Percentiles rank a stretch among this genome's conserved stretches.
phyloP scores from a whole-genome alignment of 92 coral and sea anemone species.

The Umimayanthus chanpuru region DNA sequence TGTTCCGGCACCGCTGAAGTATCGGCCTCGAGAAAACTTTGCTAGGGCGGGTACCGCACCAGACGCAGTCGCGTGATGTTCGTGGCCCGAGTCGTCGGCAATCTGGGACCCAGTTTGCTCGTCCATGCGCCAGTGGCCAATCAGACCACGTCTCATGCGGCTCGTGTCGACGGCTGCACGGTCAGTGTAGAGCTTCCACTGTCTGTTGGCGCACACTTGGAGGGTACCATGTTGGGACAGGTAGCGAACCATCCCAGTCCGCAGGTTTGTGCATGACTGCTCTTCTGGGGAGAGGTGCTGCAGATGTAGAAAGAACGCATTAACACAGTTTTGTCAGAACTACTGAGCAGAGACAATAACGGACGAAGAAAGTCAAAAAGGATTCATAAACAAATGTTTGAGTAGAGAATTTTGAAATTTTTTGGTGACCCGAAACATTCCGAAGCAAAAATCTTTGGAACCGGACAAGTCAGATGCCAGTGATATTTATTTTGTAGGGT shows the following conservation, averaged over 20 bases:
- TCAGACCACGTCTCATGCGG: slow-evolving; percentile 40
- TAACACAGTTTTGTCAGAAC: too few species aligned
- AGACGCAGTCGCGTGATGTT: not conserved
- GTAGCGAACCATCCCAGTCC: slow-evolving; percentile 59
- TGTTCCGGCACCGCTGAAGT: slow-evolving; percentile 50
- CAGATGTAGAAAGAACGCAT: not conserved
- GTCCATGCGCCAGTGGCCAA: slow-evolving; percentile 82
- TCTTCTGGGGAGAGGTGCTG: slow-evolving; percentile 22
- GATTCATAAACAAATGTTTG: too few species aligned
- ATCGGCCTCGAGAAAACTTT: slow-evolving; percentile 57
- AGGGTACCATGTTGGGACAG: slow-evolving; percentile 19
- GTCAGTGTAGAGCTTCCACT: too few species aligned
- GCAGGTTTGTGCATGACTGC: slow-evolving; percentile 53
- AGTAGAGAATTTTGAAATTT: too few species aligned
- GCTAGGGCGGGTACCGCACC: not conserved
- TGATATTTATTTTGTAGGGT: too few species aligned
- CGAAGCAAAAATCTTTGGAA: too few species aligned
- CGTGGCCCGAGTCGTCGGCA: slow-evolving; percentile 70
- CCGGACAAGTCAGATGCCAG: too few species aligned
- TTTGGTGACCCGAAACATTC: too few species aligned
- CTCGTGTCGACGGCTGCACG: too few species aligned
- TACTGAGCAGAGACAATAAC: too few species aligned
- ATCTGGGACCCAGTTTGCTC: slow-evolving; percentile 71
- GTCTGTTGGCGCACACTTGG: slow-evolving; percentile 44
- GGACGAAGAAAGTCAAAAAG: too few species aligned